Evolutionary conservation across 2,888 invertebrate species (phyloP).

Genomic region (Agriotes lineatus): DNA sequence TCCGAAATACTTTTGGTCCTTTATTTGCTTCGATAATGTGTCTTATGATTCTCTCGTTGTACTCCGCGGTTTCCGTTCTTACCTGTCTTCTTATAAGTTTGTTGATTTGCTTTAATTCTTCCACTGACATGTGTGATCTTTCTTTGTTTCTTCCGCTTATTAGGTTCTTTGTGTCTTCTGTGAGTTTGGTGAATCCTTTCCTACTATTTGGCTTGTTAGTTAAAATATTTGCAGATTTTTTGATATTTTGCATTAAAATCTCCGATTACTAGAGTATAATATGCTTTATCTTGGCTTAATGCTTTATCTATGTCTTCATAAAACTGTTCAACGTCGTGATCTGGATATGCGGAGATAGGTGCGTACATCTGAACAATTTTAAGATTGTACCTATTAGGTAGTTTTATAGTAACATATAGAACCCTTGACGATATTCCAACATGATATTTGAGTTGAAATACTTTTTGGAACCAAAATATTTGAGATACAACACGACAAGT

Average conservation of each 20-base stretch:
- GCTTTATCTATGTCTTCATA: background rate
- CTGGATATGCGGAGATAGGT: background rate
- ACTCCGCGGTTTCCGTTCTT: too few relatives aligned
- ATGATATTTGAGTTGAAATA: too few relatives aligned
- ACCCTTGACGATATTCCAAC: background rate
- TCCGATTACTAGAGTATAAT: background rate
- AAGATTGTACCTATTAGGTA: background rate
- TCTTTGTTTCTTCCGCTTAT: too few relatives aligned
- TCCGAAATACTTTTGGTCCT: background rate
- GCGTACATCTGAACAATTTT: background rate
- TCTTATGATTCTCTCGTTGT: too few relatives aligned
- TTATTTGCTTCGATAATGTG: too few relatives aligned
- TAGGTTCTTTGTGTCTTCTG: background rate
- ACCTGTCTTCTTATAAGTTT: too few relatives aligned
- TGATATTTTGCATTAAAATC: background rate
- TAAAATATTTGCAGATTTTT: background rate
- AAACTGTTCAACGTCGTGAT: background rate
- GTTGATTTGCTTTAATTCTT: background rate
- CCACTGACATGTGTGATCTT: too few relatives aligned
- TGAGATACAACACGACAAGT: too few relatives aligned
- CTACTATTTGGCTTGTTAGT: too few relatives aligned
- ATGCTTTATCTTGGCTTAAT: background rate
- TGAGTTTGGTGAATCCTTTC: background rate
- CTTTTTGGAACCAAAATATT: too few relatives aligned
- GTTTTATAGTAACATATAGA: background rate